A percentile compares a stretch with the other conserved stretches of the same genome.
Conservation (phyloP, 2,888 invertebrate species). For the Agrypnus murinus region DNA sequence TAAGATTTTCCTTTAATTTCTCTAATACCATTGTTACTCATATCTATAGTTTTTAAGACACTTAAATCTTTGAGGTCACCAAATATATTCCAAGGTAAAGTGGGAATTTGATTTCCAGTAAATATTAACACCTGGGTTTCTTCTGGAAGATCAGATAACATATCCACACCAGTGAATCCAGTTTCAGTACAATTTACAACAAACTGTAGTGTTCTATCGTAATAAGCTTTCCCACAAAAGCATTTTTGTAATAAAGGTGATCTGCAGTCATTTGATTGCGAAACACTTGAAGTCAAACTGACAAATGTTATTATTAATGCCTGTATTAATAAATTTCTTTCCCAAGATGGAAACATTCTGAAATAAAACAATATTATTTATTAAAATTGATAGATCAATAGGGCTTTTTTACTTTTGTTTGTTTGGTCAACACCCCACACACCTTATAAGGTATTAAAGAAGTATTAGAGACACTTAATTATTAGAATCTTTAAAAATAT, state of each 20-base stretch:
- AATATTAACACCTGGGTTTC: slow-evolving; percentile 82
- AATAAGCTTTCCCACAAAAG: slow-evolving; percentile 74
- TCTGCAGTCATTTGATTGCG: slow-evolving; percentile 28
- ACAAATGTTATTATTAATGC: slow-evolving; percentile 5
- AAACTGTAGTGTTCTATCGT: slow-evolving; percentile 72
- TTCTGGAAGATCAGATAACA: slow-evolving; percentile 77
- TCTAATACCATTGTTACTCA: slow-evolving; percentile 82
- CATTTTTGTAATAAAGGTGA: slow-evolving; percentile 68
- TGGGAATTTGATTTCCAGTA: slow-evolving; percentile 79
- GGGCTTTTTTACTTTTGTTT: slow-evolving; percentile 12
- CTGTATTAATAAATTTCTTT: slow-evolving; percentile 18
- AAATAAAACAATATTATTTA: slow-evolving; percentile 7
- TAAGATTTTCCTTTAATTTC: slow-evolving; percentile 84
- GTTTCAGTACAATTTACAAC: slow-evolving; percentile 83
- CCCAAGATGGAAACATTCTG: slow-evolving; percentile 25
- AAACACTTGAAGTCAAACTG: slow-evolving; percentile 11
- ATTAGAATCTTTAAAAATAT: too few species aligned
- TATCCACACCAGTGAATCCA: slow-evolving; percentile 75
- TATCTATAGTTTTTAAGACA: slow-evolving; percentile 79
- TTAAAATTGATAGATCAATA: background rate
- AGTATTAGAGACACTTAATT: too few species aligned
- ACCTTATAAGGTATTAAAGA: slow-evolving; percentile 28
- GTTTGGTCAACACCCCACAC: slow-evolving; percentile 33
- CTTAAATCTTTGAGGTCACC: slow-evolving; percentile 77
- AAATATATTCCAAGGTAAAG: slow-evolving; percentile 82